A percentile compares a stretch with the other conserved stretches of the same genome.
Conservation (phyloP, 2,797 vertebrate species). For the Syncerus caffer region DNA sequence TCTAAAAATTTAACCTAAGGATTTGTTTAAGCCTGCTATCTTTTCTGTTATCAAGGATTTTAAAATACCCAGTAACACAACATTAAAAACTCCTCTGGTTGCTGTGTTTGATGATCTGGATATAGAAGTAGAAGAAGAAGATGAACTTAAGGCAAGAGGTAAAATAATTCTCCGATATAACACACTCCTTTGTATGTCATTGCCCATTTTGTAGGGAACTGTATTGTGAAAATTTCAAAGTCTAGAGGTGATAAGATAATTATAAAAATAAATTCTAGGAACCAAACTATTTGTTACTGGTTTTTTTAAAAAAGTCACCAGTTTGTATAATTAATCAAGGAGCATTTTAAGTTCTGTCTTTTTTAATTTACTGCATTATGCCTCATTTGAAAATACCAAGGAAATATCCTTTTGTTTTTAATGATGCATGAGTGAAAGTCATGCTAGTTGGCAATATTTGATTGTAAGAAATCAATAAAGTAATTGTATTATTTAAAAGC, state of each 20-base stretch:
- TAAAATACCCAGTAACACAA: constrained; percentile 88
- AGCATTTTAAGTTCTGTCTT: constrained; percentile 83
- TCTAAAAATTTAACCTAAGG: neutral
- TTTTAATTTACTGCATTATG: constrained; percentile 81
- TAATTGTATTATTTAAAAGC: constrained; percentile 79
- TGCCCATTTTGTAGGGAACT: neutral
- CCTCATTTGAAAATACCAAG: constrained; percentile 82
- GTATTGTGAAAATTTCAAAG: neutral
- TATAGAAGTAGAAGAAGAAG: constrained; percentile 95
- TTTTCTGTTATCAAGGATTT: constrained; percentile 84
- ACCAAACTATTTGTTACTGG: constrained; percentile 86
- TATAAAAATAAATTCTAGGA: constrained; percentile 68
- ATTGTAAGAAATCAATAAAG: constrained; percentile 85
- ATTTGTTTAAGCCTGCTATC: neutral
- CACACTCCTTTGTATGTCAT: neutral
- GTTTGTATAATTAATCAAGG: constrained; percentile 92
- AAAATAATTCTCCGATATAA: constrained; percentile 41
- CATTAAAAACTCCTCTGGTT: constrained; percentile 90
- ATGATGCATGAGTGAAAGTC: constrained; percentile 87
- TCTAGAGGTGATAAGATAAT: neutral
- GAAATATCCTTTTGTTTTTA: constrained; percentile 82
- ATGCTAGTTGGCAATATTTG: constrained; percentile 86
- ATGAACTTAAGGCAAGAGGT: constrained; percentile 94
- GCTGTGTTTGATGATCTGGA: constrained; percentile 93
- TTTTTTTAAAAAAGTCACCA: constrained; percentile 78